phyloP scores from a whole-genome alignment of 2,888 invertebrate species.

The Andrena bicolor region DNA sequence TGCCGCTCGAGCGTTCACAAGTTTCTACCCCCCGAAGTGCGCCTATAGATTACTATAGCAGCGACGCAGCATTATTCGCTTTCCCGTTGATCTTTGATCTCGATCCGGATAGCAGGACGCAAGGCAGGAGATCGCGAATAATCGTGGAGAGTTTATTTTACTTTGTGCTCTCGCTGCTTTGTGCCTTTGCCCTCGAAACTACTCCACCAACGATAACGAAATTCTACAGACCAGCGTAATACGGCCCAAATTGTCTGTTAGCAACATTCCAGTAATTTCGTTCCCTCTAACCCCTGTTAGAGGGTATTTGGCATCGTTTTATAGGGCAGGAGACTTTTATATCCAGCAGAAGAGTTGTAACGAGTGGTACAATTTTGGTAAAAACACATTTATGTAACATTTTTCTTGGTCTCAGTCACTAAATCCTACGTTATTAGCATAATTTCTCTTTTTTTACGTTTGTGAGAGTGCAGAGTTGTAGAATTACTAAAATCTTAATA shows the following conservation, averaged over 20 bases:
- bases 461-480: too few relatives aligned
- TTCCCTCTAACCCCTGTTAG: constrained; percentile 27
- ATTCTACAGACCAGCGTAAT: constrained; percentile 43
- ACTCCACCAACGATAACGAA: constrained; percentile 56
- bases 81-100: constrained; percentile 52
- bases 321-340: constrained; percentile 24
- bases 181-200: constrained; percentile 47
- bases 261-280: constrained; percentile 52
- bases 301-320: constrained; percentile 1
- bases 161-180: constrained; percentile 47
- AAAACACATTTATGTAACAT: neutral
- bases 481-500: too few relatives aligned
- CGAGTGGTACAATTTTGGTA: constrained; percentile 5
- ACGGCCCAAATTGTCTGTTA: constrained; percentile 48
- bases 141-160: constrained; percentile 51
- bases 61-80: constrained; percentile 13
- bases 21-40: too few relatives aligned
- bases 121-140: constrained; percentile 39
- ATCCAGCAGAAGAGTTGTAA: neutral
- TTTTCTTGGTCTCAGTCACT: neutral
- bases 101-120: constrained; percentile 19
- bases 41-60: constrained; percentile 24
- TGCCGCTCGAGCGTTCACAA: neutral
- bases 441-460: neutral
- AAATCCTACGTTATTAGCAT: neutral